phyloP scores from a whole-genome alignment of 2,797 vertebrate genomes.

The Chelonia mydas region DNA sequence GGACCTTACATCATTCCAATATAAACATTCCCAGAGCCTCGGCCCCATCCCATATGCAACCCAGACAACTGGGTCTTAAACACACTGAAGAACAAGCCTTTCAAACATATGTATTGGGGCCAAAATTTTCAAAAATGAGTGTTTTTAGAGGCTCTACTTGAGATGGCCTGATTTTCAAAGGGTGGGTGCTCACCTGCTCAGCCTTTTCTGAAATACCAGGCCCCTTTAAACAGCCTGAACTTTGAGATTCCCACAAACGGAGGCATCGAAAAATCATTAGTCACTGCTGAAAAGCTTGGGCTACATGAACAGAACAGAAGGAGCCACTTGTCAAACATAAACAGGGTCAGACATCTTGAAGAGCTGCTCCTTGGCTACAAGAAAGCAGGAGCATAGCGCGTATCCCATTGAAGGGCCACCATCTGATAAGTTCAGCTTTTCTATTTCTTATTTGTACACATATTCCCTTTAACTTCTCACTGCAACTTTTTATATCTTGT shows the following conservation, averaged over 20 bases:
- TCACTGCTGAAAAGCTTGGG: too few relatives aligned
- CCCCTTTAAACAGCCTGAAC: background rate
- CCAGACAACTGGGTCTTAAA: background rate
- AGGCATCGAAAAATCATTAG: too few relatives aligned
- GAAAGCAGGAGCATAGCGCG: too few relatives aligned
- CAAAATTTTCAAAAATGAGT: background rate
- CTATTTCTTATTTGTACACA: too few relatives aligned
- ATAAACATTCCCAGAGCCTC: background rate
- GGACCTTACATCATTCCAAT: too few relatives aligned
- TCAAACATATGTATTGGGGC: background rate
- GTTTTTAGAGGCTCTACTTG: background rate
- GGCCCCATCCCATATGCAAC: background rate
- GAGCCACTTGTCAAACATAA: too few relatives aligned
- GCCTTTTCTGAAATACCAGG: background rate
- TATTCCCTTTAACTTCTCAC: background rate
- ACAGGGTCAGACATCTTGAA: too few relatives aligned
- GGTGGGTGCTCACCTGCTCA: rapidly evolving
- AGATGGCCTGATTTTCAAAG: background rate
- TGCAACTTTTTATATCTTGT: background rate
- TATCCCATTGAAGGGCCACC: too few relatives aligned
- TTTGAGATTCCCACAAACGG: too few relatives aligned
- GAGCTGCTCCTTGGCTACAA: too few relatives aligned
- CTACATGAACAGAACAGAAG: too few relatives aligned
- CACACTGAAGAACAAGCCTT: background rate
- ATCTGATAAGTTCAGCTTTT: background rate